These are phyloP conservation scores for Osmerus eperlanus DNA, from an alignment of 2,113 vertebrate genomes.

Conservation along the genomic window DNA sequence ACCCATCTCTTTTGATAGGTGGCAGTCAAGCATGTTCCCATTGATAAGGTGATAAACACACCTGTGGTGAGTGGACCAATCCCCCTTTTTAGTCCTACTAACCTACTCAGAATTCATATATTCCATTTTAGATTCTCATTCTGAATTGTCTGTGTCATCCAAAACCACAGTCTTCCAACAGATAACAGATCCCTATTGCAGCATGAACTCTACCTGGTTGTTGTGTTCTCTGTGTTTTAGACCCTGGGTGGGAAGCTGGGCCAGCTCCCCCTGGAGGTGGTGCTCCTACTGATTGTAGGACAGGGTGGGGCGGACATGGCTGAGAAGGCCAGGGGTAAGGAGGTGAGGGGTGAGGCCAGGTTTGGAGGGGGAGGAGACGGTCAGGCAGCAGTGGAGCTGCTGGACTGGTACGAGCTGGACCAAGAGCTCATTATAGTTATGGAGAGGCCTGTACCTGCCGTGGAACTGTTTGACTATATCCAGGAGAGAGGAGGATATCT, in stretches of 20 bases:
- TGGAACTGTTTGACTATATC: conserved; percentile 17
- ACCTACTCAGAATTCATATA: too few species aligned
- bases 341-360: neutral
- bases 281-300: conserved; percentile 3
- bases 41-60: neutral
- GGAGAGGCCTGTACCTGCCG: conserved; percentile 11
- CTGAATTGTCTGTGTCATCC: too few species aligned
- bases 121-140: too few species aligned
- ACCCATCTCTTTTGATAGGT: neutral
- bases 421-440: conserved; percentile 6
- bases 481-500: conserved; percentile 1
- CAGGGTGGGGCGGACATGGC: too few species aligned
- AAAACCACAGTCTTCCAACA: too few species aligned
- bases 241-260: neutral
- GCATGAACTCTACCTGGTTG: neutral
- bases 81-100: neutral
- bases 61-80: conserved; percentile 4
- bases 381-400: neutral
- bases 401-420: conserved; percentile 12
- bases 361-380: neutral
- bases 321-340: neutral
- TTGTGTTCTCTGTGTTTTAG: too few species aligned
- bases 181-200: neutral
- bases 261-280: conserved; percentile 16
- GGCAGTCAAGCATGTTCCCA: conserved; percentile 5